These are phyloP conservation scores for Antheraea mylitta DNA, from an alignment of 1,140 invertebrate genomes.

Conservation along the genomic window DNA sequence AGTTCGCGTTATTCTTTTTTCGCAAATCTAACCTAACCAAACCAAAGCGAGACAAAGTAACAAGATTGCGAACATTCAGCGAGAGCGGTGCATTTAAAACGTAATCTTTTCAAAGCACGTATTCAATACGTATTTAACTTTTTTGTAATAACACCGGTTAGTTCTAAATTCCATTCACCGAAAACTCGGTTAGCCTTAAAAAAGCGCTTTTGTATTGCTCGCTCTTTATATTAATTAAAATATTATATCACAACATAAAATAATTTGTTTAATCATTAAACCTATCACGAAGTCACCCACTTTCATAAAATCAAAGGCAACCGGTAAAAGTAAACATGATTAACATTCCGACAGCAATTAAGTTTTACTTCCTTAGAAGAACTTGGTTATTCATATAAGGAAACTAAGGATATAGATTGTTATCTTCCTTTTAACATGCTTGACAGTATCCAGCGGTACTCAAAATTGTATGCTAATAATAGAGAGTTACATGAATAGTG, in stretches of 20 bases:
- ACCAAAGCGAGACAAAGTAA: no score
- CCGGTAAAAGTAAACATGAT: conserved; percentile 12
- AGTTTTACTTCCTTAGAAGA: conserved; percentile 8
- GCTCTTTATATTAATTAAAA: not conserved
- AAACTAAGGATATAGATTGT: conserved; percentile 30
- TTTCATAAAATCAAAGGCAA: not conserved
- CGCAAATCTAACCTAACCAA: no score
- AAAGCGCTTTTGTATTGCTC: no score
- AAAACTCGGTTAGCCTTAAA: no score
- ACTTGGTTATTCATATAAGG: conserved; percentile 14
- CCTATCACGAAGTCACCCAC: not conserved
- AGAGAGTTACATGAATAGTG: not conserved
- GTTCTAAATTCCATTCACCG: no score
- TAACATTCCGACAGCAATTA: conserved; percentile 18
- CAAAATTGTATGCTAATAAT: not conserved
- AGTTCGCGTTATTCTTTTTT: no score
- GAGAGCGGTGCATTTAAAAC: no score
- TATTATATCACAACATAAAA: not conserved
- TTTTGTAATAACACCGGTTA: no score
- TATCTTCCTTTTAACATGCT: conserved; percentile 36
- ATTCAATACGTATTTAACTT: no score
- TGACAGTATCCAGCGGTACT: not conserved
- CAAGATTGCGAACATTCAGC: no score
- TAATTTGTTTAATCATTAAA: not conserved
- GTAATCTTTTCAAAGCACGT: no score